A percentile compares a stretch with the other conserved stretches of the same genome.
Conservation (phyloP, 2,797 vertebrate species). For the Percopsis omiscomaycus region DNA sequence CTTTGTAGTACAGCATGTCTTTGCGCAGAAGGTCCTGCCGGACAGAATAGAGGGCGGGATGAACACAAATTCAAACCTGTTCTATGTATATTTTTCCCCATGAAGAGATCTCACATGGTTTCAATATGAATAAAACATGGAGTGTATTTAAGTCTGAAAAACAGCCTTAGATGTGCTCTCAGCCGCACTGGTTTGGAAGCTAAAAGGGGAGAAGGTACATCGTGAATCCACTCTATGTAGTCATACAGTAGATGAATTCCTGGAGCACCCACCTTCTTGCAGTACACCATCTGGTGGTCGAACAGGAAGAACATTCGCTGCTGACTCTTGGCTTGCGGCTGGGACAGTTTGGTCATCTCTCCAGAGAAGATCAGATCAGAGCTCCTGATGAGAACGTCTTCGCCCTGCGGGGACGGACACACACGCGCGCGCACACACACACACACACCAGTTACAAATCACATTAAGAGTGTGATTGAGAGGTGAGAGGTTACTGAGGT, state of each 20-base stretch:
- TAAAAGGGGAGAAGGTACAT: too few species aligned
- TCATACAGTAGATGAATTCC: background rate
- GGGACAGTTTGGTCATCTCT: constrained; percentile 89
- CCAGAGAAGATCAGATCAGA: constrained; percentile 95
- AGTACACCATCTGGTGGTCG: constrained; percentile 95
- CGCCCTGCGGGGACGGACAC: constrained; percentile 77
- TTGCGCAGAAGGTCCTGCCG: constrained; percentile 89
- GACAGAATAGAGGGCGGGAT: too few species aligned
- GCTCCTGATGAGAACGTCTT: constrained; percentile 90
- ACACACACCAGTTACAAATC: constrained; percentile 8
- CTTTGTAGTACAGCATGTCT: constrained; percentile 95
- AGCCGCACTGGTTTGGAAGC: too few species aligned
- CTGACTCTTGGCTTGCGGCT: constrained; percentile 91
- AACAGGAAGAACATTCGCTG: constrained; percentile 97
- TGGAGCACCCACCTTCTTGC: constrained; percentile 87
- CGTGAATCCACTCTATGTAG: background rate
- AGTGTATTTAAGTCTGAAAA: too few species aligned
- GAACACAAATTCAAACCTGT: background rate
- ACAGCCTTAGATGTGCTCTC: too few species aligned
- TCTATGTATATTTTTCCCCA: background rate
- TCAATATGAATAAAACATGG: too few species aligned
- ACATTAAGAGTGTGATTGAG: background rate
- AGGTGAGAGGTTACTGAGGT: too few species aligned
- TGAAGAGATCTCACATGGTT: too few species aligned
- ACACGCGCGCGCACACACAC: constrained; percentile 19